A percentile compares a stretch with the other conserved stretches of the same genome.
Conservation (phyloP, 2,888 invertebrate genomes). For the Priocnemis perturbator region DNA sequence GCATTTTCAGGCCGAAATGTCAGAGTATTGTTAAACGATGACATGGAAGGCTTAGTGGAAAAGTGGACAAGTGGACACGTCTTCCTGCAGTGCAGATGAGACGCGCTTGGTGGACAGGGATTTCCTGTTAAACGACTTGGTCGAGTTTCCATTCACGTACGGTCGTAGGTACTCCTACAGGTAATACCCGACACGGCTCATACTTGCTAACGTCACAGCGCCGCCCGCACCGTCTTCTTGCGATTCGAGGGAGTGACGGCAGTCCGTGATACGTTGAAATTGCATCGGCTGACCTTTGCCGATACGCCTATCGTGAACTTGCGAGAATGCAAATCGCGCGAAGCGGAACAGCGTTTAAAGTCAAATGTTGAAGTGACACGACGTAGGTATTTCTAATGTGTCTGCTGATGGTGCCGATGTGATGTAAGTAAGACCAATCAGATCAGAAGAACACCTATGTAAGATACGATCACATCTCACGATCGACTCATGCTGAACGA, state of each 20-base stretch:
- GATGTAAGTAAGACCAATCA: too few relatives aligned
- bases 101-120: neutral
- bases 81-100: constrained; percentile 1
- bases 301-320: neutral
- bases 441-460: too few relatives aligned
- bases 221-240: neutral
- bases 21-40: neutral
- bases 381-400: too few relatives aligned
- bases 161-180: neutral
- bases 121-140: neutral
- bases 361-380: too few relatives aligned
- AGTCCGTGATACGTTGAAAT: neutral
- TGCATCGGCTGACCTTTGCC: constrained; percentile 2
- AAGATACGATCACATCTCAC: too few relatives aligned
- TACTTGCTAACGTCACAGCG: neutral
- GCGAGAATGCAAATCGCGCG: too few relatives aligned
- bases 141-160: constrained; percentile 9
- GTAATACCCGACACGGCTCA: constrained; percentile 1
- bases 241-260: neutral
- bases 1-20: too few relatives aligned
- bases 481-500: too few relatives aligned
- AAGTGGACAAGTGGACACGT: too few relatives aligned
- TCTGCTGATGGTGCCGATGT: too few relatives aligned
- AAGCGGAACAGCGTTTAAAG: too few relatives aligned
- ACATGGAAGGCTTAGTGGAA: too few relatives aligned